A percentile compares a stretch with the other conserved stretches of the same genome.
Conservation (phyloP, 2,888 invertebrate species). For the Endotricha flammealis region DNA sequence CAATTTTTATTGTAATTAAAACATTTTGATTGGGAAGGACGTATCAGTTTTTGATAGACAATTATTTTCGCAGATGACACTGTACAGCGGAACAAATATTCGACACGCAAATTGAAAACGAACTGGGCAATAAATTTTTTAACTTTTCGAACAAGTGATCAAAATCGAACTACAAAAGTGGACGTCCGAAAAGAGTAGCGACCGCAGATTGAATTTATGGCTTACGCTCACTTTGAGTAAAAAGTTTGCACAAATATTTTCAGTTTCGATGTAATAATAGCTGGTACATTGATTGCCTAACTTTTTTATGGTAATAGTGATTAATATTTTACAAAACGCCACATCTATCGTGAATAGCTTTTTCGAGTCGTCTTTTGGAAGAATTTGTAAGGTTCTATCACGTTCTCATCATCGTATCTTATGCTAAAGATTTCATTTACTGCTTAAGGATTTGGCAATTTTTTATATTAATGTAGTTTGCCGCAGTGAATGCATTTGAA, state of each 20-base stretch:
- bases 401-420: too few relatives aligned
- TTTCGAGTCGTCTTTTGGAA: too few relatives aligned
- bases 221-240: slow-evolving; percentile 44
- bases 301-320: too few relatives aligned
- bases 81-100: slow-evolving; percentile 34
- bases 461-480: too few relatives aligned
- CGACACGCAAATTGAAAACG: slow-evolving; percentile 58
- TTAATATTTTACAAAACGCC: too few relatives aligned
- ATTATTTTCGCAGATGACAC: slow-evolving; percentile 34
- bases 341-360: too few relatives aligned
- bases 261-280: slow-evolving; percentile 25
- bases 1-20: neutral
- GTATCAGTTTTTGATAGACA: slow-evolving; percentile 33
- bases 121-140: slow-evolving; percentile 62
- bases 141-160: slow-evolving; percentile 71
- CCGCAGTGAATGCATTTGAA: too few relatives aligned
- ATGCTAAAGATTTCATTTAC: too few relatives aligned
- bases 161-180: slow-evolving; percentile 67
- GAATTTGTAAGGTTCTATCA: too few relatives aligned
- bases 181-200: slow-evolving; percentile 51
- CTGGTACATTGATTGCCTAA: too few relatives aligned
- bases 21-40: neutral
- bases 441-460: too few relatives aligned
- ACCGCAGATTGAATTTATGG: slow-evolving; percentile 71
- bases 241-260: slow-evolving; percentile 47